These are phyloP conservation scores for Protophormia terraenovae DNA, from an alignment of 2,888 invertebrate species.

Conservation along the genomic window DNA sequence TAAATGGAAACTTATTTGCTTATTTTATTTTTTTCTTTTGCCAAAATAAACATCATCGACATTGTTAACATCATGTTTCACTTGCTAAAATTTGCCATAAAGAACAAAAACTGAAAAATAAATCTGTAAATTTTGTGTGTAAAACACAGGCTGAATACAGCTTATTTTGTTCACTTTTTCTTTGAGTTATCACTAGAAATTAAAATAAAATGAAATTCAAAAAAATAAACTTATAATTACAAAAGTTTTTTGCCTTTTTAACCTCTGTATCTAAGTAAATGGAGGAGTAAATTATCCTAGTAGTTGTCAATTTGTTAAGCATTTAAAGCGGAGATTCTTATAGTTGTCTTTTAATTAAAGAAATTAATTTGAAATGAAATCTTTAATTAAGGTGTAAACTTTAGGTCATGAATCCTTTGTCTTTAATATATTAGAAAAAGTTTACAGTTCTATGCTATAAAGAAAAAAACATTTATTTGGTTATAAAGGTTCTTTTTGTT, in stretches of 20 bases:
- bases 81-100: too few relatives aligned
- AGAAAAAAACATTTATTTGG: too few relatives aligned
- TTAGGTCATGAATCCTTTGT: too few relatives aligned
- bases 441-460: too few relatives aligned
- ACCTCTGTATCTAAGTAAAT: neutral
- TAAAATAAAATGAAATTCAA: neutral
- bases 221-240: conserved; percentile 45
- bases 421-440: too few relatives aligned
- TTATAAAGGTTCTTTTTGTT: too few relatives aligned
- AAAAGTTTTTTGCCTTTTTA: conserved; percentile 34
- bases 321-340: neutral
- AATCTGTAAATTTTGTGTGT: conserved; percentile 6
- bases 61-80: neutral
- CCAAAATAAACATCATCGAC: neutral
- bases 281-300: neutral
- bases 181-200: conserved; percentile 23
- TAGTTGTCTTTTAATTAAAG: neutral
- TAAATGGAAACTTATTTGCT: neutral
- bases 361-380: too few relatives aligned
- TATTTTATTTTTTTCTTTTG: neutral
- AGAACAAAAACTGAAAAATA: neutral
- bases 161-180: neutral
- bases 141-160: neutral
- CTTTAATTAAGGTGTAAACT: too few relatives aligned
- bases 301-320: neutral